phyloP scores from a whole-genome alignment of 2,113 vertebrate species.

The Pomatorhinus ruficollis region DNA sequence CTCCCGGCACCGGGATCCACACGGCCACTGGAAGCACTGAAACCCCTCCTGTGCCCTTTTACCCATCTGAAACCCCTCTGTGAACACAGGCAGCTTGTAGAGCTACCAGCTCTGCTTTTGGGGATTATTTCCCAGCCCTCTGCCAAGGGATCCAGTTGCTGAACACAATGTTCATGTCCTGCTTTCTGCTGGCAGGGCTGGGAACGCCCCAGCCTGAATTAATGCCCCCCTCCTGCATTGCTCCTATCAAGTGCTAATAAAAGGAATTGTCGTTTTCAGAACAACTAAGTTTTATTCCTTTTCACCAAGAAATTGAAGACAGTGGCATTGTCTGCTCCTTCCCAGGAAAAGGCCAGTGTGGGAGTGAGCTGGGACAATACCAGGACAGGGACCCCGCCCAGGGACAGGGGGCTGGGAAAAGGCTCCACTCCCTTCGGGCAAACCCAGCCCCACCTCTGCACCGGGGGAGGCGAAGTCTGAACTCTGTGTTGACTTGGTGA shows the following conservation, averaged over 20 bases:
- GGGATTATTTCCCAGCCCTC: background rate
- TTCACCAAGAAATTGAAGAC: background rate
- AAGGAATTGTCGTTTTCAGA: fast-evolving
- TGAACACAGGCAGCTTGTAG: background rate
- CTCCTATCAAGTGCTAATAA: background rate
- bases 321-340: background rate
- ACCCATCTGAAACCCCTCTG: background rate
- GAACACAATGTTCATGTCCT: background rate
- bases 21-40: fast-evolving
- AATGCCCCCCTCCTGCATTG: fast-evolving
- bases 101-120: background rate
- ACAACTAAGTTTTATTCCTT: background rate
- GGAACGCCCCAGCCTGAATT: background rate
- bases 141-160: background rate
- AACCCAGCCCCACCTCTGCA: background rate
- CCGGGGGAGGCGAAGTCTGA: fast-evolving
- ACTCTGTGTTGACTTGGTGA: fast-evolving
- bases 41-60: background rate
- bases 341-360: background rate
- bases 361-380: fast-evolving
- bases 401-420: background rate
- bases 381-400: fast-evolving
- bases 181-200: background rate
- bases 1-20: fast-evolving
- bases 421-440: background rate